These are phyloP conservation scores for Aproaerema taeniolella DNA, from an alignment of 2,888 invertebrate genomes.

Conservation along the genomic window DNA sequence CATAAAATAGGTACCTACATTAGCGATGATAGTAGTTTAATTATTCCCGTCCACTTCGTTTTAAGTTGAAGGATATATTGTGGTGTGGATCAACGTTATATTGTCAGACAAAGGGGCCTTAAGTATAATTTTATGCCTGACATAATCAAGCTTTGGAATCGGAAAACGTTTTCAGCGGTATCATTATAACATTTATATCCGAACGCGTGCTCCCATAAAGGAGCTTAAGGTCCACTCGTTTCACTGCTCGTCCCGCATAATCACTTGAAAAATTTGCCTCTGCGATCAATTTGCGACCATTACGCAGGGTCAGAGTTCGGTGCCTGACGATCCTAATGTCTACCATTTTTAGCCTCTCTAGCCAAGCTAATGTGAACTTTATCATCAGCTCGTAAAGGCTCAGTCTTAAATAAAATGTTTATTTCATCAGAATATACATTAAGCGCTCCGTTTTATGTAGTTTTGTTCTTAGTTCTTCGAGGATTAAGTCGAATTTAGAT, in stretches of 20 bases:
- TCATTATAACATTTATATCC: too few species aligned
- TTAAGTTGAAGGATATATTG: too few species aligned
- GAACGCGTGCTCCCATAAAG: conserved; percentile 5
- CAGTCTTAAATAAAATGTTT: neutral
- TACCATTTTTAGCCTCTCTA: conserved; percentile 24
- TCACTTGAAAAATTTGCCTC: conserved; percentile 50
- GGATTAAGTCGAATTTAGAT: conserved; percentile 26
- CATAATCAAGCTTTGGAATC: too few species aligned
- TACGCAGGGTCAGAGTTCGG: conserved; percentile 56
- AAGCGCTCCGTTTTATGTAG: conserved; percentile 7
- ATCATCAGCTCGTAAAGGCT: conserved; percentile 20
- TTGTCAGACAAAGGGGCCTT: too few species aligned
- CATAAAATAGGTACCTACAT: too few species aligned
- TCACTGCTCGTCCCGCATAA: conserved; percentile 37
- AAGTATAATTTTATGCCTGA: too few species aligned
- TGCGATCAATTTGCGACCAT: conserved; percentile 59
- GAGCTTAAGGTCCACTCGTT: neutral
- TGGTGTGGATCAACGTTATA: too few species aligned
- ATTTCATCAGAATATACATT: conserved; percentile 13
- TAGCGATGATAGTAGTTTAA: too few species aligned
- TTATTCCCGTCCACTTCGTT: too few species aligned
- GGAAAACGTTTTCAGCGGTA: too few species aligned
- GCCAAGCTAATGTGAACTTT: conserved; percentile 21
- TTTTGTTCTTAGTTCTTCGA: conserved; percentile 25
- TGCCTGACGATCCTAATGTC: conserved; percentile 35